These are phyloP conservation scores for Ibidorhyncha struthersii DNA, from an alignment of 2,113 vertebrate genomes.

Conservation along the genomic window DNA sequence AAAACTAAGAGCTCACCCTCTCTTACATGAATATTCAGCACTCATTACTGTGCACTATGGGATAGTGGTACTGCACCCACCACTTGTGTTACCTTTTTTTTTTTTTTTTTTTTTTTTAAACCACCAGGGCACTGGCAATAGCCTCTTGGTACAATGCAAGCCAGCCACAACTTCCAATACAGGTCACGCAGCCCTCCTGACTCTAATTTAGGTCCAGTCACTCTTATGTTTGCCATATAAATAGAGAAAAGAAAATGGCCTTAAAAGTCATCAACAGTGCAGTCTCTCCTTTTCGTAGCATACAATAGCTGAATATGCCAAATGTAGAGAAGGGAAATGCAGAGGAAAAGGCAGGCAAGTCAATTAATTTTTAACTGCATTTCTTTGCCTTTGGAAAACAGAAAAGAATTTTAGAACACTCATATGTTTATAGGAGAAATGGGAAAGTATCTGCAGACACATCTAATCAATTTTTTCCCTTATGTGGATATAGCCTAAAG, in stretches of 20 bases:
- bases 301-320: not conserved
- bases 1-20: not conserved
- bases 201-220: not conserved
- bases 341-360: not conserved
- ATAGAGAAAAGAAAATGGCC: not conserved
- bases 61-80: too few relatives aligned
- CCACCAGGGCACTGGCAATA: not conserved
- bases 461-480: slow-evolving; percentile 8
- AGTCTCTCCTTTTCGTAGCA: not conserved
- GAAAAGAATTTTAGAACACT: not conserved
- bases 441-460: not conserved
- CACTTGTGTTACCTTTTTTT: not conserved
- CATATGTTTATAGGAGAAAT: not conserved
- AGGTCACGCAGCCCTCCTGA: not conserved
- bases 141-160: not conserved
- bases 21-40: not conserved
- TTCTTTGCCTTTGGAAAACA: not conserved
- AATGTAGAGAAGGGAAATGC: not conserved
- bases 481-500: not conserved
- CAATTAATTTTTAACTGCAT: not conserved
- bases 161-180: not conserved
- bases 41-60: not conserved
- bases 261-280: not conserved
- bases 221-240: not conserved
- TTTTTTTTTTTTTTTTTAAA: too few relatives aligned